A percentile compares a stretch with the other conserved stretches of the same genome.
phyloP scores from a whole-genome alignment of 2,888 invertebrate genomes.

The Proisotoma minuta region DNA sequence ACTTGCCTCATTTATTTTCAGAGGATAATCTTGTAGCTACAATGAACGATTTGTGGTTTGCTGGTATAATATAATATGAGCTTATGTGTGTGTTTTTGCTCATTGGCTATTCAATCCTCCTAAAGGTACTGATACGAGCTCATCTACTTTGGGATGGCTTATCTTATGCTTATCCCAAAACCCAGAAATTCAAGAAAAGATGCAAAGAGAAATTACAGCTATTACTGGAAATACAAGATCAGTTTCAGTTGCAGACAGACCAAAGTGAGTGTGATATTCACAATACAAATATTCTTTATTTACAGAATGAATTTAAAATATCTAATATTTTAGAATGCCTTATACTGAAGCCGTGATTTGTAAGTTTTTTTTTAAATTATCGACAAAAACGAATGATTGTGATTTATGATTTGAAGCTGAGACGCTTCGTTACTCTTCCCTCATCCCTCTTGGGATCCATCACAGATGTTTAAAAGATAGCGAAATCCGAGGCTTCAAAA shows the following conservation, averaged over 20 bases:
- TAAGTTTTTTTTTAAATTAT: too few species aligned
- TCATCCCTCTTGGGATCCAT: constrained; percentile 38
- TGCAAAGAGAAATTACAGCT: constrained; percentile 26
- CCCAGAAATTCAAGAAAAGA: constrained; percentile 21
- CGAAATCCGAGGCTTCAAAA: too few species aligned
- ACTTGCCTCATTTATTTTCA: background rate
- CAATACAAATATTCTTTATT: background rate
- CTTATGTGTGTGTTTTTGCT: too few species aligned
- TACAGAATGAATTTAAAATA: background rate
- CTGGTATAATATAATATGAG: too few species aligned
- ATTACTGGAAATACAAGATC: constrained; percentile 21
- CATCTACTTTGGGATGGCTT: constrained; percentile 23
- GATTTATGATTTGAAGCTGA: too few species aligned
- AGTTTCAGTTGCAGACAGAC: constrained; percentile 22
- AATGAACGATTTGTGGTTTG: constrained; percentile 30
- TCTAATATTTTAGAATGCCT: too few species aligned
- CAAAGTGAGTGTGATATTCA: constrained; percentile 9
- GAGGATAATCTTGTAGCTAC: constrained; percentile 23
- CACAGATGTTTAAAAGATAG: constrained; percentile 25
- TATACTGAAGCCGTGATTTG: too few species aligned
- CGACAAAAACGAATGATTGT: too few species aligned
- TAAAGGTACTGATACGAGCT: constrained; percentile 18
- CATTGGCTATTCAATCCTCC: too few species aligned
- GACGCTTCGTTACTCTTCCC: constrained; percentile 24
- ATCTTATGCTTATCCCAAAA: constrained; percentile 20